Base-by-base conservation (phyloP, 2,888 invertebrate genomes). In the Pilophorus perplexus region DNA sequence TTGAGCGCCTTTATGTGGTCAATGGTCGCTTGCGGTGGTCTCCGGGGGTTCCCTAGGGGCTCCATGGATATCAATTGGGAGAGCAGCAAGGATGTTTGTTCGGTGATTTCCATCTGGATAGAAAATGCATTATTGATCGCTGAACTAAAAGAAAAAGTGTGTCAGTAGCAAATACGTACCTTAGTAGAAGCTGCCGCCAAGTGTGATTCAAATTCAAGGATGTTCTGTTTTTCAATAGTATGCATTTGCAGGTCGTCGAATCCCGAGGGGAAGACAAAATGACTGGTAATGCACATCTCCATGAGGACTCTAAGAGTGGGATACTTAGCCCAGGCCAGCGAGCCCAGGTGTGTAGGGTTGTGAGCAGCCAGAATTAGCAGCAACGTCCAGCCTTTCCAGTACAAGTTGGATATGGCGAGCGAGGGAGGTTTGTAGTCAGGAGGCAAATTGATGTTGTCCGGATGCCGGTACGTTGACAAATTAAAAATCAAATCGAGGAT, bases 261-360 rank as follows among this genome's bases (percentile, higher is more conserved):
- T 1, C 82, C 80, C 18, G 87, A 86, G 8, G 88, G 88, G 74
- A 85, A 88, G 3, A 81, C 80, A 74, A 86, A 88, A 75, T 86
- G 85, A 73, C 90, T 93, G 8, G 96, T 97, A 75, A 97, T 97
- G 74, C 93, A 93, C 87, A 93, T 93, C 80, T 97, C 96, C 84
- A 97, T 94, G 71, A 97, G 82, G 74, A 88, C 87, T 69, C 90
- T 83, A 71, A 97, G 82, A 54, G 90, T 95, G 16, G 96, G 93
- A 80, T 95, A 97, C 72, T 88, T 86, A 73, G 87, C 85, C 87
- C 95, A 95, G 33, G 90, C 92, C 64, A 88, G 81, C 71, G 85
- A 85, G 10, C 96, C 96, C 79, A 95, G 90, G 12, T 86, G 85
- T 0, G 84, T 80, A 0, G 97, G 94, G 83, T 96, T 97, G 78